A percentile compares a stretch with the other conserved stretches of the same genome.
These are phyloP conservation scores for Prolemur simus DNA, from an alignment of 2,113 vertebrate species.

Conservation along the genomic window DNA sequence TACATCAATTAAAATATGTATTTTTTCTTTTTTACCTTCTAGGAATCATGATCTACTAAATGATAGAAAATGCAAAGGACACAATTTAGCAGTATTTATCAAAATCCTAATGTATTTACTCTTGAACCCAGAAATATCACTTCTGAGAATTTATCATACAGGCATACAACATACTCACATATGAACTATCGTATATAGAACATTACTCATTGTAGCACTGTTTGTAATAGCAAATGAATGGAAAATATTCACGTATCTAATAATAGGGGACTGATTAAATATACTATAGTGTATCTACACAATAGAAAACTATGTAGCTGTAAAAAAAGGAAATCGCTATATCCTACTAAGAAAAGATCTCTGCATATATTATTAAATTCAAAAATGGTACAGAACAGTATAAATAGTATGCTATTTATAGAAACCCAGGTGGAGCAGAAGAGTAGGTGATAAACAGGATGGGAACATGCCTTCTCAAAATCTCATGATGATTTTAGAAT, in stretches of 20 bases:
- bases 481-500: not conserved
- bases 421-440: not conserved
- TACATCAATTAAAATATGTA: not conserved
- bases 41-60: conserved; percentile 21
- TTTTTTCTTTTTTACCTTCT: not conserved
- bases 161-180: not conserved
- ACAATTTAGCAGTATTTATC: not conserved
- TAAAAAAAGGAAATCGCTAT: not conserved
- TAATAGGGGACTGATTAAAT: not conserved
- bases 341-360: not conserved
- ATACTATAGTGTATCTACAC: not conserved
- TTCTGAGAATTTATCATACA: not conserved
- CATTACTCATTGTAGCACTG: not conserved
- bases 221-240: conserved; percentile 8
- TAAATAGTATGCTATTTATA: not conserved
- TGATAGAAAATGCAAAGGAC: conserved; percentile 16
- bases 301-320: not conserved
- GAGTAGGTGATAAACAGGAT: not conserved
- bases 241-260: not conserved
- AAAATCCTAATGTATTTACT: not conserved
- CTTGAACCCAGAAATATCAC: not conserved
- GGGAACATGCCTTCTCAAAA: not conserved
- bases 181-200: not conserved
- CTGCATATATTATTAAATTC: not conserved
- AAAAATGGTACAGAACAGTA: not conserved